Evolutionary conservation across 1,140 invertebrate genomes (phyloP).

Genomic region (Drosophila sulfurigaster): DNA sequence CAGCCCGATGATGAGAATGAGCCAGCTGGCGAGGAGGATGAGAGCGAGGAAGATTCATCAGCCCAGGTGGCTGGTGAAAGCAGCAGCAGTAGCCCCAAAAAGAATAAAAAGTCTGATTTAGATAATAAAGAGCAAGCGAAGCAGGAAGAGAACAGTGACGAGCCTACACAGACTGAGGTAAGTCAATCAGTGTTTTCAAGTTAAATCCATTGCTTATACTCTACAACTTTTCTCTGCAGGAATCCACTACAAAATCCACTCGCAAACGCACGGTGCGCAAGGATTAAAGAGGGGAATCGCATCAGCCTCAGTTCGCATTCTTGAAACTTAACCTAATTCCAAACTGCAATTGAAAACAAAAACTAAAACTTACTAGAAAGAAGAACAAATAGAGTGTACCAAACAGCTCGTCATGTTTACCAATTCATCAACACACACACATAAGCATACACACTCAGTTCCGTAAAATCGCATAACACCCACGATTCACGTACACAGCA

Average conservation of each 20-base stretch:
- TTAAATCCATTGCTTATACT: not conserved
- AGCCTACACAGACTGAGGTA: conserved; percentile 74
- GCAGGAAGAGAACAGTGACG: conserved; percentile 43
- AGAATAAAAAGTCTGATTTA: conserved; percentile 80
- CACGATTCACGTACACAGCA: conserved; percentile 15
- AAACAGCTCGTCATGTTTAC: conserved; percentile 23
- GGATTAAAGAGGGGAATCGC: conserved; percentile 49
- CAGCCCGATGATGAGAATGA: conserved; percentile 68
- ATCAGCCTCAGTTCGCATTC: conserved; percentile 27
- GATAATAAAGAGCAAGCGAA: conserved; percentile 63
- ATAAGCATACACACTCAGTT: conserved; percentile 8
- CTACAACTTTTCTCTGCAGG: conserved; percentile 33
- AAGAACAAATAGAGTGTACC: conserved; percentile 18
- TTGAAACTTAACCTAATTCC: conserved; percentile 73
- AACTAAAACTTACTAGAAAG: conserved; percentile 6
- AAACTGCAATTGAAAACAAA: conserved; percentile 41
- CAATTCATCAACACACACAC: conserved; percentile 10
- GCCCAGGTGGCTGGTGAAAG: conserved; percentile 44
- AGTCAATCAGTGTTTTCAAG: not conserved
- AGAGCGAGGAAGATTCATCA: conserved; percentile 55
- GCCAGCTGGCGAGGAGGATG: conserved; percentile 37
- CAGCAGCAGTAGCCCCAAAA: conserved; percentile 75
- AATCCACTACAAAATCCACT: conserved; percentile 65
- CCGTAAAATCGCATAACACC: conserved; percentile 22
- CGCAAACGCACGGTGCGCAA: conserved; percentile 79